Base-by-base conservation (phyloP, 1,140 invertebrate genomes). In the Ctenoplectra terminalis region DNA sequence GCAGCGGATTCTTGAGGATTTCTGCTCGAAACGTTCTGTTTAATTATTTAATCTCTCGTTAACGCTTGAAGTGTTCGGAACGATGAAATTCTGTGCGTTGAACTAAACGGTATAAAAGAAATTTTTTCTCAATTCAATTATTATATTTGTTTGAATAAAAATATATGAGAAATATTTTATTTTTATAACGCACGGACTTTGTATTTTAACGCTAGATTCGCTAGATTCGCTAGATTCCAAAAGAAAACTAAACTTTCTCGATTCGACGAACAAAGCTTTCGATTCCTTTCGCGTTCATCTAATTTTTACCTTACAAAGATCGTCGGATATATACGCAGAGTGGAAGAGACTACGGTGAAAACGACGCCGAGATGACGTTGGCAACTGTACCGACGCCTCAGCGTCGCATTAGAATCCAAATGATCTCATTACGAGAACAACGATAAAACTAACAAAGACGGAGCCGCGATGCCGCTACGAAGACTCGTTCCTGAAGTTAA, bases 361-460 rank as follows among this genome's bases (percentile, higher is more conserved):
- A 56, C 71, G 50, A 61, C 29, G 43, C 8, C 56, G 67, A 73
- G 73, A 83, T 37, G 76, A 82, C 70, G 83, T n/a, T 77, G 71
- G 63, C 73, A 75, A 52, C 48, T 13, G 83, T 58, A 64, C 81
- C 82, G 85, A 87, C 83, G 85, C 83, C 77, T 82, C 72, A 78
- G 77, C 85, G 67, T 88, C 80, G 89, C 90, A 90, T 92, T 88
- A 90, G 90, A 91, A 92, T 92, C 87, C 89, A 91, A 91, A 91
- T 90, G 90, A 92, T 90, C 81, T 87, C 80, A 91, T 92, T 92
- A 91, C 85, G 83, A 82, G 82, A 91, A 92, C 85, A 91, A 88
- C 88, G 89, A 90, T 92, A 92, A 92, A 92, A 92, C 88, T 92
- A 91, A 91, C 87, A 90, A 90, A 91, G 90, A 91, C 85, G 83